Evolutionary conservation across 1,140 invertebrate genomes (phyloP).

Genomic region (Ganaspis sp.): DNA sequence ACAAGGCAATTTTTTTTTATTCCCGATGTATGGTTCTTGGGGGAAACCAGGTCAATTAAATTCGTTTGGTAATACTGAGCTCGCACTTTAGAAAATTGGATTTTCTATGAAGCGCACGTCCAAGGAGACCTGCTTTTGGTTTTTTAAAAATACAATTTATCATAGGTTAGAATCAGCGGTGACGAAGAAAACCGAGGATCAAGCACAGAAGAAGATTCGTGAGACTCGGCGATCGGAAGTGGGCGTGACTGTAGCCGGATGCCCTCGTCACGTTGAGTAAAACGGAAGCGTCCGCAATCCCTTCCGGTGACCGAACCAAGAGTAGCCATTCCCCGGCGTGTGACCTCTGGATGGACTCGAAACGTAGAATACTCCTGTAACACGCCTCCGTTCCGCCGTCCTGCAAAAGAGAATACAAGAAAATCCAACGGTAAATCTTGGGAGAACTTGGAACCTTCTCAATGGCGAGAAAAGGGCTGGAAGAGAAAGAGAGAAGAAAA

Average conservation of each 20-base stretch:
- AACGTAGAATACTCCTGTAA: slow-evolving; percentile 76
- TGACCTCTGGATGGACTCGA: slow-evolving; percentile 75
- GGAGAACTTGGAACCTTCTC: not conserved
- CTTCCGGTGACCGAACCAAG: slow-evolving; percentile 77
- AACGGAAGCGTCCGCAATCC: slow-evolving; percentile 78
- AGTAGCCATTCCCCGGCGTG: slow-evolving; percentile 79
- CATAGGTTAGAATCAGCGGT: slow-evolving; percentile 42
- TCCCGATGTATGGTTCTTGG: not conserved
- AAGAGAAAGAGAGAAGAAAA: not conserved
- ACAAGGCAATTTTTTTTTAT: not conserved
- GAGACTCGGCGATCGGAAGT: slow-evolving; percentile 62
- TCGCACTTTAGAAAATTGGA: slow-evolving; percentile 19
- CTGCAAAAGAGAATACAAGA: slow-evolving; percentile 68
- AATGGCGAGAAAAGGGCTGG: too few relatives aligned
- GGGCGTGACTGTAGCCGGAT: slow-evolving; percentile 69
- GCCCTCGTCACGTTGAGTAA: slow-evolving; percentile 78
- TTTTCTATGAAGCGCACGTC: slow-evolving; percentile 6
- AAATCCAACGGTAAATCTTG: slow-evolving; percentile 36
- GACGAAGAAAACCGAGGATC: slow-evolving; percentile 57
- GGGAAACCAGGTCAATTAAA: not conserved
- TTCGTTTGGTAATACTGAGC: slow-evolving; percentile 11
- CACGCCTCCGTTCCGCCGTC: slow-evolving; percentile 75
- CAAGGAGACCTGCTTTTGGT: not conserved
- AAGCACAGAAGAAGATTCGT: slow-evolving; percentile 64
- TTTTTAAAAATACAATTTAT: slow-evolving; percentile 14